Evolutionary conservation across 2,888 invertebrate genomes (phyloP), one percentile per base, ranked within the genome.

Genomic region (Sphaerophoria taeniata): DNA sequence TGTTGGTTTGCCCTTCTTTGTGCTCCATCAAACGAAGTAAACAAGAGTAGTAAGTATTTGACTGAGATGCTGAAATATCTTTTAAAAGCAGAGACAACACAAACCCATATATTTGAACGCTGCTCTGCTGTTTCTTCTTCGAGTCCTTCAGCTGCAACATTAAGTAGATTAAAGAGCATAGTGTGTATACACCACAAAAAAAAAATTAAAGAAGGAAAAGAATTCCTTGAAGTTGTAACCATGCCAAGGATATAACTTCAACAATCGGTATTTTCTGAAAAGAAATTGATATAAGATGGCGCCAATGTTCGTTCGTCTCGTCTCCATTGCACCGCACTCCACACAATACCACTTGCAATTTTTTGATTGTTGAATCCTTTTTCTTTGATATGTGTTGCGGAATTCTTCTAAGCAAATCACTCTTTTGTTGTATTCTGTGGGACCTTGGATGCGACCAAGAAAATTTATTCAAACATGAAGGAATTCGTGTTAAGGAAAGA

Each of bases 161-260:
- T 51, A 73, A 73, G 63, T 39, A 76, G 77, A 82, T 77, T 82
- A 76, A 65, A 75, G 58, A 65, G 51, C 65, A 58, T 67, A 69
- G 47, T 69, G 55, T 33, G 34, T 60, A 33, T 11, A 49, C 6
- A 51, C 24, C 24, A 43, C 36, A 67, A 36, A 55, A 61, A 47
- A 47, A 14, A 79, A 43, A 3, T 9, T 11, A 43, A 43, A 43
- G 11, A 3, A 43, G 11, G 11, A 43, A 43, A 6, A 36, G 60
- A 72, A 16, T 34, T 72, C 47, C 61, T 55, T 58, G 39, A 65
- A 63, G 34, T 77, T 82, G 53, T 55, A 72, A 65, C 47, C 47
- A 14, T 67, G 60, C 67, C 77, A 82, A 72, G 69, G 77, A 77
- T 77, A 72, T 72, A 69, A 69, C 76, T 77, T 16, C 16, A 11